A percentile compares a stretch with the other conserved stretches of the same genome.
Evolutionary conservation across 2,888 invertebrate genomes (phyloP).

Genomic region (Acanthosepion lycidas): DNA sequence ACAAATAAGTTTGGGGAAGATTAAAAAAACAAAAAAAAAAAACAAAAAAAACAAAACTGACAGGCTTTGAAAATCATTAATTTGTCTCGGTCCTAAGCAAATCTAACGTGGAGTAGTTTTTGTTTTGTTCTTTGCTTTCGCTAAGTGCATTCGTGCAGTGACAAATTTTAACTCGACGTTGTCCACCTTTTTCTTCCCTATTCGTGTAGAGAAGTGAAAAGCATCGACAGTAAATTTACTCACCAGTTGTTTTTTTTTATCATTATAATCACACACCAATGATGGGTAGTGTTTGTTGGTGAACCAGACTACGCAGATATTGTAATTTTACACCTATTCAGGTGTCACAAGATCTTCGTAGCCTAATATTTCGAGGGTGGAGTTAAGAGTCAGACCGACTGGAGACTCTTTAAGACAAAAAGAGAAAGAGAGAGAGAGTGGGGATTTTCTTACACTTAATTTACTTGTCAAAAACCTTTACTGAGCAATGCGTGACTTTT

Average conservation of each 20-base stretch:
- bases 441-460: too few species aligned
- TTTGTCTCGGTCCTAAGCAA: neutral
- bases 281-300: neutral
- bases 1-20: too few species aligned
- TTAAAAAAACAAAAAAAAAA: too few species aligned
- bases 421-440: neutral
- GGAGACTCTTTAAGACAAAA: too few species aligned
- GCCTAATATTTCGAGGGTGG: too few species aligned
- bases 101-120: neutral
- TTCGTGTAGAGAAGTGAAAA: neutral
- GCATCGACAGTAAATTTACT: neutral
- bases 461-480: too few species aligned
- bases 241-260: neutral
- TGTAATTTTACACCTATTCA: constrained; percentile 33
- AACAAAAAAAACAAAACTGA: neutral
- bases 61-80: neutral
- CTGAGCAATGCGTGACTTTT: too few species aligned
- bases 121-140: neutral
- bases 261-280: neutral
- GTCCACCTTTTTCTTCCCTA: neutral
- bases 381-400: too few species aligned
- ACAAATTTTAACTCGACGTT: neutral
- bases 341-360: neutral
- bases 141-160: neutral
- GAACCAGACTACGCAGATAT: neutral